A percentile compares a stretch with the other conserved stretches of the same genome.
phyloP scores from a whole-genome alignment of 2,888 invertebrate species.

The Alloplasta piceator region DNA sequence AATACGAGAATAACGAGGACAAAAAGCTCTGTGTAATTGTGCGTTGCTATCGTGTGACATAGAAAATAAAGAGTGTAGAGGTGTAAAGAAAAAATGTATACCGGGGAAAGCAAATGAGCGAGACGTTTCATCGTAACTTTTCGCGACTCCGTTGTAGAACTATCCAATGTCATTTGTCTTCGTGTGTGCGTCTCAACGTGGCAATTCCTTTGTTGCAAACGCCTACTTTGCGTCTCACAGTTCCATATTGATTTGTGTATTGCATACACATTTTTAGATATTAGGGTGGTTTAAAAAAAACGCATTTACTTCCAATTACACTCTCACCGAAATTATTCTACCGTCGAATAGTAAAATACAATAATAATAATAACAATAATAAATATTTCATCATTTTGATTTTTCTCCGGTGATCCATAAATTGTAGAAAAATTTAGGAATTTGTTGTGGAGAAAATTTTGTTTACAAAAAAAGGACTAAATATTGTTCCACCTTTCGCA shows the following conservation, averaged over 20 bases:
- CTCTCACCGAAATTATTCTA: too few species aligned
- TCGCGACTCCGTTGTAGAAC: constrained; percentile 10
- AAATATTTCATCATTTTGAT: too few species aligned
- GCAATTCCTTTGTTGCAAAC: constrained; percentile 68
- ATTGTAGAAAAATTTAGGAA: too few species aligned
- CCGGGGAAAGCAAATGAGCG: constrained; percentile 21
- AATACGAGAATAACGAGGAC: neutral
- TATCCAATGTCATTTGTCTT: constrained; percentile 61
- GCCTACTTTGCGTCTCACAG: constrained; percentile 45
- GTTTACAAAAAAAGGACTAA: too few species aligned
- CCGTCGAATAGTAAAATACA: too few species aligned
- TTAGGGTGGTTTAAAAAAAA: too few species aligned
- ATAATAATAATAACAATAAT: too few species aligned
- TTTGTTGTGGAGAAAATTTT: too few species aligned
- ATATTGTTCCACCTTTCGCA: too few species aligned
- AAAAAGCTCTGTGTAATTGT: neutral
- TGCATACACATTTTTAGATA: neutral
- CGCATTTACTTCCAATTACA: too few species aligned
- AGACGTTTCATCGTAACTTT: constrained; percentile 44
- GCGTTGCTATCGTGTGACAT: neutral
- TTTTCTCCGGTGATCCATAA: too few species aligned
- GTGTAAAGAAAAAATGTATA: constrained; percentile 9
- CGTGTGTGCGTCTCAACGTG: constrained; percentile 49
- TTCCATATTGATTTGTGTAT: neutral
- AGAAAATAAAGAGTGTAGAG: constrained; percentile 18